Percentiles rank a stretch among this genome's conserved stretches.
Evolutionary conservation across 2,797 vertebrate species (phyloP).

Genomic region (Aeoliscus strigatus): DNA sequence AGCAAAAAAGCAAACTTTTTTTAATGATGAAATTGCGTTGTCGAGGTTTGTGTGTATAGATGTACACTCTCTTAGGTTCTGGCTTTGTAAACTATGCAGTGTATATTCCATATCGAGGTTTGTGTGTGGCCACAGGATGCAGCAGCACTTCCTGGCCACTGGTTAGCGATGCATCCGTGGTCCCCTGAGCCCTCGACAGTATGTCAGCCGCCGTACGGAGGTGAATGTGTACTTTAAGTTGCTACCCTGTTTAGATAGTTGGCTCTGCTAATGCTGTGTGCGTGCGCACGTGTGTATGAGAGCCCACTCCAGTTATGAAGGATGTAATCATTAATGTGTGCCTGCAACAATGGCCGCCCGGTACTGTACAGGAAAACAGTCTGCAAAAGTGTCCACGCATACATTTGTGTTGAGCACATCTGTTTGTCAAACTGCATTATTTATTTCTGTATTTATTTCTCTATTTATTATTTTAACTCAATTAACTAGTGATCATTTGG

Average conservation of each 20-base stretch:
- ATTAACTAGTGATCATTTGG: slow-evolving; percentile 23
- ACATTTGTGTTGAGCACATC: slow-evolving; percentile 38
- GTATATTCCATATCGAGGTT: slow-evolving; percentile 73
- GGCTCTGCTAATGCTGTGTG: slow-evolving; percentile 28
- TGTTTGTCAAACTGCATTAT: slow-evolving; percentile 58
- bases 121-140: slow-evolving; percentile 64
- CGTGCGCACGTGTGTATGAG: neutral
- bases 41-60: slow-evolving; percentile 69
- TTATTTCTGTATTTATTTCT: slow-evolving; percentile 62
- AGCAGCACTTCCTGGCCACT: slow-evolving; percentile 42
- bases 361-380: slow-evolving; percentile 51
- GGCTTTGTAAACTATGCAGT: slow-evolving; percentile 85
- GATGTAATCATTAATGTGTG: slow-evolving; percentile 35
- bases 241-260: slow-evolving; percentile 43
- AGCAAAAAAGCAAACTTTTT: slow-evolving; percentile 31
- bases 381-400: slow-evolving; percentile 65
- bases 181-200: slow-evolving; percentile 23
- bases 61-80: slow-evolving; percentile 62
- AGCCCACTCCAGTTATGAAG: slow-evolving; percentile 30
- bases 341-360: slow-evolving; percentile 30
- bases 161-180: slow-evolving; percentile 20
- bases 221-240: slow-evolving; percentile 42
- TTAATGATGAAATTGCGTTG: slow-evolving; percentile 55
- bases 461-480: slow-evolving; percentile 60
- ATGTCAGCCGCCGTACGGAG: slow-evolving; percentile 1